phyloP scores from a whole-genome alignment of 1,140 invertebrate species.

The Lasioglossum baleicum region DNA sequence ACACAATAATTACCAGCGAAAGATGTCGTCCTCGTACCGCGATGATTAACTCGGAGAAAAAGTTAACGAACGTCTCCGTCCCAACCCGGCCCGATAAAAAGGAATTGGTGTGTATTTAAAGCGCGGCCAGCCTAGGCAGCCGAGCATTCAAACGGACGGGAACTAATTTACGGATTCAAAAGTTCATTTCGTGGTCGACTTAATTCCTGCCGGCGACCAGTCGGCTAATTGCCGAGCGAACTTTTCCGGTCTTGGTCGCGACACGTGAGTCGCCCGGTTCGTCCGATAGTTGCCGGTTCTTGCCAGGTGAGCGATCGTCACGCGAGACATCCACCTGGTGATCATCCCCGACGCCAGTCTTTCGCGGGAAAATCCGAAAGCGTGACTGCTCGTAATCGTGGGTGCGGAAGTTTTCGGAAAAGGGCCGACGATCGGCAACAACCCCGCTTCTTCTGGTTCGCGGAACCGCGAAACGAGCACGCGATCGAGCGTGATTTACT shows the following conservation, averaged over 20 bases:
- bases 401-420: conserved; percentile 6
- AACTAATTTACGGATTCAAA: conserved; percentile 14
- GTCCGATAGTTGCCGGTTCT: neutral
- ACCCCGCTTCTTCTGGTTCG: neutral
- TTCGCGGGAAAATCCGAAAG: conserved; percentile 16
- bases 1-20: no score
- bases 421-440: neutral
- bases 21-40: neutral
- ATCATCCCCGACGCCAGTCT: neutral
- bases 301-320: neutral
- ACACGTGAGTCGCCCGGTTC: conserved; percentile 4
- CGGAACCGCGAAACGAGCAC: conserved; percentile 12
- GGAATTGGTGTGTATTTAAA: neutral
- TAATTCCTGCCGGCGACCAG: neutral
- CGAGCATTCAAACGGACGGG: neutral
- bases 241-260: conserved; percentile 1
- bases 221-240: conserved; percentile 4
- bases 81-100: neutral
- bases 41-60: neutral
- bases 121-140: neutral
- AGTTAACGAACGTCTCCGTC: neutral
- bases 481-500: conserved; percentile 38
- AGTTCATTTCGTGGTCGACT: conserved; percentile 38
- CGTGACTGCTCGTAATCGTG: conserved; percentile 23
- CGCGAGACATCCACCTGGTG: neutral